phyloP scores from a whole-genome alignment of 2,113 vertebrate species.

The Sinosuthora webbiana region DNA sequence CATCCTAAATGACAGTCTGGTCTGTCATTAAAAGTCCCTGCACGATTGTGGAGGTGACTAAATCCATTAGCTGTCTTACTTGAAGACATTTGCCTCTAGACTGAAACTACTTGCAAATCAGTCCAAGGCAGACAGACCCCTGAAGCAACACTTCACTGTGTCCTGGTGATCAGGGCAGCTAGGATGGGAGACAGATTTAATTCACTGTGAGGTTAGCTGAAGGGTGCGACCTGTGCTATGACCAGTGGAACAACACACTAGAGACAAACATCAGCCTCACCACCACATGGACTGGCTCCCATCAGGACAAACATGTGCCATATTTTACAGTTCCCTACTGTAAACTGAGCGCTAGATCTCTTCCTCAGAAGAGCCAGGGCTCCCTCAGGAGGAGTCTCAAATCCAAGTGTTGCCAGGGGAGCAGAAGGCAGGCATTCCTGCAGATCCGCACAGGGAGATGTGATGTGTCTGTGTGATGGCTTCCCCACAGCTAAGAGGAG shows the following conservation, averaged over 20 bases:
- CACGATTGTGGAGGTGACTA: background rate
- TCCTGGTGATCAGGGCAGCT: background rate
- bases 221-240: background rate
- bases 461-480: fast-evolving
- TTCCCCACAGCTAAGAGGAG: background rate
- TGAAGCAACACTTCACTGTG: background rate
- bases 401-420: background rate
- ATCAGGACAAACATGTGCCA: fast-evolving
- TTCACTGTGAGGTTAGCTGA: background rate
- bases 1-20: background rate
- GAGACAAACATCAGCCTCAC: background rate
- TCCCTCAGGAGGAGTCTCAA: background rate
- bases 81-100: background rate
- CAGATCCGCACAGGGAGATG: fast-evolving
- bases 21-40: background rate
- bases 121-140: background rate
- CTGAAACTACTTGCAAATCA: background rate
- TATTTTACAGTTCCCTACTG: background rate
- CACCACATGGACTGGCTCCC: background rate
- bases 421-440: background rate
- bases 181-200: background rate
- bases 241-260: background rate
- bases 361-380: background rate
- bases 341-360: background rate
- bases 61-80: background rate